These are phyloP conservation scores for Puffinus mauretanicus DNA, from an alignment of 2,113 vertebrate species.

Conservation along the genomic window DNA sequence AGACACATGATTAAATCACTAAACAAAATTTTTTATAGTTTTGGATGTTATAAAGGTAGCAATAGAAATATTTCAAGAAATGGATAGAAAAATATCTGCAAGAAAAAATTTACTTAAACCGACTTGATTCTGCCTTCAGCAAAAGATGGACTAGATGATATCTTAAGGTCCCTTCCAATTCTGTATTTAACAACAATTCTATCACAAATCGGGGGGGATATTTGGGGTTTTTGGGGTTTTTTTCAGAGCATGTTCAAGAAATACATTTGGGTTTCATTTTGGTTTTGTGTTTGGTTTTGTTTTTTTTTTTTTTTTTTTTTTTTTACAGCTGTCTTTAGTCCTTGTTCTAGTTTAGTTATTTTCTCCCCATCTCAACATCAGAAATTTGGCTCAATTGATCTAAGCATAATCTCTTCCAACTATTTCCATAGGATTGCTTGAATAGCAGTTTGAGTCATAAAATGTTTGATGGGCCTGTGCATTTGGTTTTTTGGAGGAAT, in stretches of 20 bases:
- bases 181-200: neutral
- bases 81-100: neutral
- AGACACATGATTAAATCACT: neutral
- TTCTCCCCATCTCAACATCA: neutral
- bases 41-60: neutral
- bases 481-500: neutral
- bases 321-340: neutral
- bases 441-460: neutral
- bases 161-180: neutral
- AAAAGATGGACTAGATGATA: neutral
- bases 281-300: neutral
- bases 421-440: neutral
- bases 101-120: neutral
- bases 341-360: neutral
- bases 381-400: neutral
- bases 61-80: neutral
- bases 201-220: rapidly evolving
- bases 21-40: neutral
- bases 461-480: neutral
- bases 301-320: neutral
- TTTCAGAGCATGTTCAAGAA: neutral
- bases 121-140: neutral
- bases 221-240: no score
- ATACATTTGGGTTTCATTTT: neutral
- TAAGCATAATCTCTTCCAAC: neutral